These are phyloP conservation scores for Urocynchramus pylzowi DNA, from an alignment of 2,113 vertebrate genomes.

Conservation along the genomic window DNA sequence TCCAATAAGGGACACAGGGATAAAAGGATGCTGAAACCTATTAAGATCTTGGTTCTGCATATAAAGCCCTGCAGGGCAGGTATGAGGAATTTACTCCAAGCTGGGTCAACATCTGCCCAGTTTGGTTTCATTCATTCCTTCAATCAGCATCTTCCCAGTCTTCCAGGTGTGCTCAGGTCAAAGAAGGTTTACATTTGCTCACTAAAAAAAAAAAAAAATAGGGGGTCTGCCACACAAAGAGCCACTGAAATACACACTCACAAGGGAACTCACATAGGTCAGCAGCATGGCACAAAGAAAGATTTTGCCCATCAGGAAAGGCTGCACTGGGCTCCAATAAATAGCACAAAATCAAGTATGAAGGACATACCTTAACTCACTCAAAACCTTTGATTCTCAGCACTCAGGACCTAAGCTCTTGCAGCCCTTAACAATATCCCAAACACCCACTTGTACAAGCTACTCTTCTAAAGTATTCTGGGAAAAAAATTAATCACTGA, in stretches of 20 bases:
- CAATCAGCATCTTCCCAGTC: neutral
- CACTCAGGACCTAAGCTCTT: neutral
- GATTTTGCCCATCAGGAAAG: neutral
- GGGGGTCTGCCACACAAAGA: neutral
- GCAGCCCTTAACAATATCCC: neutral
- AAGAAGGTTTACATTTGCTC: neutral
- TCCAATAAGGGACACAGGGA: neutral
- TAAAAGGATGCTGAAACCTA: neutral
- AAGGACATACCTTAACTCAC: neutral
- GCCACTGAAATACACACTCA: neutral
- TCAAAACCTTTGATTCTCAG: neutral
- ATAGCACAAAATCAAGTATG: neutral
- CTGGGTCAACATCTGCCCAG: neutral
- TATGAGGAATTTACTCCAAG: neutral
- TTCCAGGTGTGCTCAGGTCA: neutral
- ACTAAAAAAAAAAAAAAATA: neutral
- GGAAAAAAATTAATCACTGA: neutral
- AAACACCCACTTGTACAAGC: neutral
- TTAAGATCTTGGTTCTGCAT: neutral
- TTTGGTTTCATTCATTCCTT: neutral
- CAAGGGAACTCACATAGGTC: fast-evolving
- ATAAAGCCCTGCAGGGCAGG: neutral
- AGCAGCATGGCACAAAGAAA: neutral
- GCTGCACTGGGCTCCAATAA: neutral
- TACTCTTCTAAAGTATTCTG: neutral